Evolutionary conservation across 1,140 invertebrate species (phyloP).

Genomic region (Homalodisca vitripennis): DNA sequence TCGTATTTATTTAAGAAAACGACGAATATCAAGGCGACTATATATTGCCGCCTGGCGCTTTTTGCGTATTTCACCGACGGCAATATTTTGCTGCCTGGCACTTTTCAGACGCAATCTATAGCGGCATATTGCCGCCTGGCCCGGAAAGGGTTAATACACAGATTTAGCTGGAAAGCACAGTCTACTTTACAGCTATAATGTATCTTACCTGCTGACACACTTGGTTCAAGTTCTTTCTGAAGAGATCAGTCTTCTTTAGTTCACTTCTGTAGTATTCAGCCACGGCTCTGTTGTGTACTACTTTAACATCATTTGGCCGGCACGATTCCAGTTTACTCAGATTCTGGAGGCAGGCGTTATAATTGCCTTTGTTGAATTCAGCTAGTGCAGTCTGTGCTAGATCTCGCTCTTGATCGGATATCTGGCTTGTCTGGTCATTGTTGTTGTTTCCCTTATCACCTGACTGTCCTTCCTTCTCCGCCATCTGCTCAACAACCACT

Average conservation of each 20-base stretch:
- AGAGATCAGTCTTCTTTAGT: conserved; percentile 66
- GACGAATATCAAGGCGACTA: no score
- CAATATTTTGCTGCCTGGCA: no score
- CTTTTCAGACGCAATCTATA: no score
- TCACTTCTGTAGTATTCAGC: conserved; percentile 70
- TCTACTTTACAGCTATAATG: no score
- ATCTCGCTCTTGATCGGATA: conserved; percentile 57
- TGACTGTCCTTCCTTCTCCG: not conserved
- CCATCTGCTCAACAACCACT: no score
- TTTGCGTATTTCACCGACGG: no score
- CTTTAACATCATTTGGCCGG: conserved; percentile 63
- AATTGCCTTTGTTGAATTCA: conserved; percentile 60
- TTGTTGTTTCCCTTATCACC: not conserved
- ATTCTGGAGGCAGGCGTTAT: conserved; percentile 55
- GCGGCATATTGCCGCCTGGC: no score
- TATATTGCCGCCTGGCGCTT: no score
- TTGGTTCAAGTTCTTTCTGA: conserved; percentile 64
- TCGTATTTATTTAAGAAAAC: no score
- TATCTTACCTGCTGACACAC: conserved; percentile 58
- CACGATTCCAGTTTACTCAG: conserved; percentile 59
- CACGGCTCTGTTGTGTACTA: conserved; percentile 70
- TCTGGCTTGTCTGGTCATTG: not conserved
- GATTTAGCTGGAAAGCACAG: no score
- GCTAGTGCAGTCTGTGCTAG: conserved; percentile 54
- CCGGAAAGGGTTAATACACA: no score